These are phyloP conservation scores for Drosophila neocordata DNA, from an alignment of 1,140 invertebrate genomes.

Conservation along the genomic window DNA sequence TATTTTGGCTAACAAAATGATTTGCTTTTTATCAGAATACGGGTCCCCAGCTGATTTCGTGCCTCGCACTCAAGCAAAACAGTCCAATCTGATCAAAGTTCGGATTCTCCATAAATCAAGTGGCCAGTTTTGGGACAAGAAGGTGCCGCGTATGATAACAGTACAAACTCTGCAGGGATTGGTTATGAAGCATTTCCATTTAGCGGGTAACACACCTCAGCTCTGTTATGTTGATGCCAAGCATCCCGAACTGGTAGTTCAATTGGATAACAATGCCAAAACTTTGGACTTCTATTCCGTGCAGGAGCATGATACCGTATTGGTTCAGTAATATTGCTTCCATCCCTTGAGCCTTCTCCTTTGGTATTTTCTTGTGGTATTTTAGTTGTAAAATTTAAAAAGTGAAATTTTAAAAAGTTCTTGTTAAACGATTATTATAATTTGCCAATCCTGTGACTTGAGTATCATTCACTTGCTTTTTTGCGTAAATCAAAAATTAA, in stretches of 20 bases:
- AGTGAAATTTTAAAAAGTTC: constrained; percentile 13
- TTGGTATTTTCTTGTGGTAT: constrained; percentile 42
- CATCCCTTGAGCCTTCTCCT: background rate
- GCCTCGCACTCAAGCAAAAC: constrained; percentile 85
- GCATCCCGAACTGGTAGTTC: constrained; percentile 88
- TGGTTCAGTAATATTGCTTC: constrained; percentile 82
- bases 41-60: constrained; percentile 90
- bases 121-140: constrained; percentile 86
- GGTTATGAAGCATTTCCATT: constrained; percentile 72
- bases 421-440: constrained; percentile 14
- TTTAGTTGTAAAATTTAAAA: constrained; percentile 38
- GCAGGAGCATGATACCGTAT: constrained; percentile 91
- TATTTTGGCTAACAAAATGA: constrained; percentile 14
- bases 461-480: background rate
- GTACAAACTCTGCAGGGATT: constrained; percentile 89
- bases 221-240: constrained; percentile 84
- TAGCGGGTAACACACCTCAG: constrained; percentile 70
- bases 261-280: constrained; percentile 91
- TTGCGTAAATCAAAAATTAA: constrained; percentile 46
- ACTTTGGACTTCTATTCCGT: constrained; percentile 92
- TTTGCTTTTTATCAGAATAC: constrained; percentile 86
- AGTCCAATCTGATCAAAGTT: constrained; percentile 87
- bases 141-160: constrained; percentile 90
- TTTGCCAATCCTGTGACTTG: constrained; percentile 6
- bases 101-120: constrained; percentile 85